These are phyloP conservation scores for Ceratosolen fusciceps DNA, from an alignment of 1,140 invertebrate genomes.

Conservation along the genomic window DNA sequence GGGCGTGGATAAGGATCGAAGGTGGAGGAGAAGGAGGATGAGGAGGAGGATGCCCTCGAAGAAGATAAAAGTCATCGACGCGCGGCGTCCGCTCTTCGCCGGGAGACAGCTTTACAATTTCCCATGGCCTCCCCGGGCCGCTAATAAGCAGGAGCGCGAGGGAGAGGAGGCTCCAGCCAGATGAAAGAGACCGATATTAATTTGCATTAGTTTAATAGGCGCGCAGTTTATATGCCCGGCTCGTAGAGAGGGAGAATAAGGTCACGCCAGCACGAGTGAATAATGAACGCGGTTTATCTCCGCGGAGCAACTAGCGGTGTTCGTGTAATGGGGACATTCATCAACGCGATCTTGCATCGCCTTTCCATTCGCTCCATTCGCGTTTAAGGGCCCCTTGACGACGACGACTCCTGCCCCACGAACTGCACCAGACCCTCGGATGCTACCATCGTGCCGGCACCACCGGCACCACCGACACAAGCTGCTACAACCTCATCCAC, in stretches of 20 bases:
- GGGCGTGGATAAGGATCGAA: slow-evolving; percentile 24
- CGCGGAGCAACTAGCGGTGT: slow-evolving; percentile 69
- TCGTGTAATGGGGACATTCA: slow-evolving; percentile 71
- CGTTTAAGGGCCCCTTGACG: slow-evolving; percentile 65
- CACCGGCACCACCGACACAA: no score
- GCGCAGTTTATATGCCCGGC: slow-evolving; percentile 28
- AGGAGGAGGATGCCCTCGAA: background rate
- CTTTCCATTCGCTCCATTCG: slow-evolving; percentile 66
- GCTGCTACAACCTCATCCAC: no score
- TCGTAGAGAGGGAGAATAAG: slow-evolving; percentile 60
- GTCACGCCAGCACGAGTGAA: slow-evolving; percentile 68
- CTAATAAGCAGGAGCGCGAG: slow-evolving; percentile 44
- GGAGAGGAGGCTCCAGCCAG: slow-evolving; percentile 53
- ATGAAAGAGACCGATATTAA: slow-evolving; percentile 64
- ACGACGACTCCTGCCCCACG: slow-evolving; percentile 59
- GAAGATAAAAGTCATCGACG: slow-evolving; percentile 14
- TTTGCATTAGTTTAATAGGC: slow-evolving; percentile 67
- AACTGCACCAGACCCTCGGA: background rate
- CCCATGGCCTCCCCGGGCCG: background rate
- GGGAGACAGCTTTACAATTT: slow-evolving; percentile 29
- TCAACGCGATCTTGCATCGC: slow-evolving; percentile 68
- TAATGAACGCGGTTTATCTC: slow-evolving; percentile 70
- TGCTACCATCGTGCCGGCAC: background rate
- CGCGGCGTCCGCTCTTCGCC: slow-evolving; percentile 5
- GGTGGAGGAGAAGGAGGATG: background rate